Evolutionary conservation across 1,140 invertebrate species (phyloP), one percentile per base, ranked within the genome.

Genomic region (Himalopsyche phryganea): DNA sequence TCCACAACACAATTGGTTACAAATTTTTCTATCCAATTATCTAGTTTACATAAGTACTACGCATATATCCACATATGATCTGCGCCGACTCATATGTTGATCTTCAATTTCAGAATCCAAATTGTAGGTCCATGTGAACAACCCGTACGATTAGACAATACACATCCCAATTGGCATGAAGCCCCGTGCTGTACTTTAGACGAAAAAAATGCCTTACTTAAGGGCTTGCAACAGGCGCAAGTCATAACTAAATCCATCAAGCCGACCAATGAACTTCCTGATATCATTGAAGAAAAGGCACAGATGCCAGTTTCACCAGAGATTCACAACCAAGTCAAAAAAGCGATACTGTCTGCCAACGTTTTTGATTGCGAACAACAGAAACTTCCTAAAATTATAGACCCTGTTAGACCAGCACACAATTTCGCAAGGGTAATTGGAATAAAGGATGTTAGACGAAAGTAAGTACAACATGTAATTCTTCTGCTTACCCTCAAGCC

Each of bases 301-400:
- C 63, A 75, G 58, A 66, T 80, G 48, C 65, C 78, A 51, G 68
- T 80, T 7, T 71, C 74, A 1, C 76, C 73, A 58, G 65, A 76
- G 19, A 60, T 84, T n/a, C 79, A 85, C 65, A 71, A 76, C 42
- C 74, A 71, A 61, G 72, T 85, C 0, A 80, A 81, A 58, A 78
- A 81, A 66, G 81, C 81, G 9, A 84, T 93, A 50, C 71, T 84
- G 58, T 82, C 81, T 50, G 83, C 90, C 1, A 84, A 86, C 68
- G 71, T 91, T 44, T 90, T 88, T 78, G 90, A 94, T 76, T 83
- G 87, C 32, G 78, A 87, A 66, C 88, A 92, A 70, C 76, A 85
- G 55, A 86, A 85, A 67, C 70, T 94, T 42, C 88, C 89, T 7
- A 88, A 84, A 74, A 74, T 80, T 0, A 85, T 85, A 71, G 83